Conservation (phyloP, 2,888 invertebrate genomes). For the Piscicola geometra region DNA sequence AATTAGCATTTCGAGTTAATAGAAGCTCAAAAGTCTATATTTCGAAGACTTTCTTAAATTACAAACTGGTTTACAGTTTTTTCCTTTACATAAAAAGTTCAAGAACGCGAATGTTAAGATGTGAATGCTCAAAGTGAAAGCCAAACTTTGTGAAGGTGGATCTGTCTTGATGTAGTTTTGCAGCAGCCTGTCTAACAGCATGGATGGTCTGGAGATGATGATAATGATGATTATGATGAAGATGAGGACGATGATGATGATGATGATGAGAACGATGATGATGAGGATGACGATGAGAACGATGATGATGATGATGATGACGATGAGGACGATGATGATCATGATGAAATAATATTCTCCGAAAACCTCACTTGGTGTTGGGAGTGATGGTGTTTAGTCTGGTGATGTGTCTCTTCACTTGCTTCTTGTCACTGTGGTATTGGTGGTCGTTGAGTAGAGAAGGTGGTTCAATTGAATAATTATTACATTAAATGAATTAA, state of each 20-base stretch:
- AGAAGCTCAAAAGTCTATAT: too few relatives aligned
- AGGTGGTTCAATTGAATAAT: too few relatives aligned
- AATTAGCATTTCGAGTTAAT: too few relatives aligned
- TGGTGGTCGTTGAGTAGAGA: too few relatives aligned
- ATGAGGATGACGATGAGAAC: slow-evolving; percentile 6
- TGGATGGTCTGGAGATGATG: slow-evolving; percentile 28
- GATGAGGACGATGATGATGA: neutral
- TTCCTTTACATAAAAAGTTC: too few relatives aligned
- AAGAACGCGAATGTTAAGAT: too few relatives aligned
- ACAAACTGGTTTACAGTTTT: too few relatives aligned
- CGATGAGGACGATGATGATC: slow-evolving; percentile 14
- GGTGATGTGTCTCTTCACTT: neutral
- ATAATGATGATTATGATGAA: too few relatives aligned
- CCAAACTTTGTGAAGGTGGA: slow-evolving; percentile 21
- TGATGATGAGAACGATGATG: slow-evolving; percentile 17
- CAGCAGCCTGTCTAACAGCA: slow-evolving; percentile 25
- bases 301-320: slow-evolving; percentile 24
- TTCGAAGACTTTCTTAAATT: too few relatives aligned
- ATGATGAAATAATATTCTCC: neutral
- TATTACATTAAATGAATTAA: too few relatives aligned
- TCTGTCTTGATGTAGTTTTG: slow-evolving; percentile 32
- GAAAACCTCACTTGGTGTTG: neutral
- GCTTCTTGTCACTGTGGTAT: too few relatives aligned
- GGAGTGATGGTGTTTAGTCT: neutral
- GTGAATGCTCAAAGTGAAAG: too few relatives aligned